Conservation (phyloP, 2,888 invertebrate genomes). For the Oeneis ivallda region DNA sequence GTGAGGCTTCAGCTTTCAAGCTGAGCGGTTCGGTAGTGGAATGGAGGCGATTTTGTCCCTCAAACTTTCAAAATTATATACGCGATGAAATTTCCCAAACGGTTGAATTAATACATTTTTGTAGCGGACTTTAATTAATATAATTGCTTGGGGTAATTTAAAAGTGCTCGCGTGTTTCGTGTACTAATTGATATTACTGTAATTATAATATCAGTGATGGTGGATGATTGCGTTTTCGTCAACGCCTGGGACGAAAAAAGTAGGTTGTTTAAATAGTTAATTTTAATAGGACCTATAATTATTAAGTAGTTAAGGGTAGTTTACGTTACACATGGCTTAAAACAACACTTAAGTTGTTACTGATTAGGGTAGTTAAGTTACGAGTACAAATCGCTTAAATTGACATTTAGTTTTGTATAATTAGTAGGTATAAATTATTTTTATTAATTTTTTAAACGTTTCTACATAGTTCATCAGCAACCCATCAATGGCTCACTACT, state of each 20-base stretch:
- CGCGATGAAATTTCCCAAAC: conserved; percentile 39
- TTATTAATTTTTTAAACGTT: too few species aligned
- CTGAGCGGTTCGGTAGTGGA: conserved; percentile 53
- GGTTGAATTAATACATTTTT: conserved; percentile 18
- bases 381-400: too few species aligned
- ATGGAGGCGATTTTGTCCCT: conserved; percentile 54
- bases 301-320: neutral
- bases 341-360: neutral
- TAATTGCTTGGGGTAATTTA: conserved; percentile 38
- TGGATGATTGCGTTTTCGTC: conserved; percentile 27
- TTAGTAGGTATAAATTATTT: too few species aligned
- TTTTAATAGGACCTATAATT: conserved; percentile 1
- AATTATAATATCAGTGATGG: conserved; percentile 32
- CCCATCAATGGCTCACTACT: too few species aligned
- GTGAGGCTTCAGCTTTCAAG: conserved; percentile 63
- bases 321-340: neutral
- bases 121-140: conserved; percentile 35
- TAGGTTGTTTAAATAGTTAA: conserved; percentile 29
- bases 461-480: too few species aligned
- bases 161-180: conserved; percentile 46
- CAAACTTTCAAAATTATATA: conserved; percentile 57
- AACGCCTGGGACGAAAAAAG: conserved; percentile 31
- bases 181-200: conserved; percentile 44
- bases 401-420: too few species aligned
- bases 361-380: too few species aligned